Percentiles rank a stretch among this genome's conserved stretches.
phyloP scores from a whole-genome alignment of 2,888 invertebrate species.

The Meloe dianella region DNA sequence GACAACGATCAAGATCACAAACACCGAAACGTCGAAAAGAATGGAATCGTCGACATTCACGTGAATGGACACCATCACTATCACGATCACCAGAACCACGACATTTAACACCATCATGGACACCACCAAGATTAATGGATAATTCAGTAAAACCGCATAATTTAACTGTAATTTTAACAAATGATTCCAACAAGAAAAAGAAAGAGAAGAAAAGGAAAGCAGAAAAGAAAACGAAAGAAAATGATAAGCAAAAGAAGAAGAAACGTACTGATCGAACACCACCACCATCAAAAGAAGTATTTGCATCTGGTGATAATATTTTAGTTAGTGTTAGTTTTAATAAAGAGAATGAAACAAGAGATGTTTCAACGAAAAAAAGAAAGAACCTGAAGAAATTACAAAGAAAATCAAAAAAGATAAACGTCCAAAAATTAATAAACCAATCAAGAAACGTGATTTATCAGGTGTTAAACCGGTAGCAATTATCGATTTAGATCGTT shows the following conservation, averaged over 20 bases:
- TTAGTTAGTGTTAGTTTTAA: slow-evolving; percentile 91
- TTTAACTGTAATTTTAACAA: slow-evolving; percentile 66
- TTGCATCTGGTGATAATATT: slow-evolving; percentile 91
- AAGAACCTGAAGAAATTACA: slow-evolving; percentile 52
- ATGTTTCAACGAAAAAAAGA: slow-evolving; percentile 51
- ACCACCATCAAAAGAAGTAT: slow-evolving; percentile 87
- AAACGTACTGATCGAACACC: slow-evolving; percentile 59
- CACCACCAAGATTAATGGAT: slow-evolving; percentile 64
- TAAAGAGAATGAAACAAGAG: slow-evolving; percentile 64
- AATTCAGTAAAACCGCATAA: slow-evolving; percentile 60
- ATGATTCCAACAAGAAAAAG: slow-evolving; percentile 64
- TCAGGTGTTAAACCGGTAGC: slow-evolving; percentile 75
- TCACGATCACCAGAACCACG: slow-evolving; percentile 63
- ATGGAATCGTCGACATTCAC: slow-evolving; percentile 49
- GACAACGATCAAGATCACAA: slow-evolving; percentile 50
- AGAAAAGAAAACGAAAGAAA: slow-evolving; percentile 54
- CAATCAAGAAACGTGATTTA: slow-evolving; percentile 52
- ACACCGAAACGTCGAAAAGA: slow-evolving; percentile 45
- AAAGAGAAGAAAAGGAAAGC: slow-evolving; percentile 59
- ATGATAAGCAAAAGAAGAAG: slow-evolving; percentile 58
- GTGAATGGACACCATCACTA: slow-evolving; percentile 63
- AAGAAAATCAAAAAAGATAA: slow-evolving; percentile 46
- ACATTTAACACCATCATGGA: slow-evolving; percentile 63
- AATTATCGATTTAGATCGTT: slow-evolving; percentile 83
- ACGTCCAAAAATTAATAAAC: slow-evolving; percentile 57